Conservation (phyloP, 2,113 vertebrate species). For the Planiliza haematocheilus region DNA sequence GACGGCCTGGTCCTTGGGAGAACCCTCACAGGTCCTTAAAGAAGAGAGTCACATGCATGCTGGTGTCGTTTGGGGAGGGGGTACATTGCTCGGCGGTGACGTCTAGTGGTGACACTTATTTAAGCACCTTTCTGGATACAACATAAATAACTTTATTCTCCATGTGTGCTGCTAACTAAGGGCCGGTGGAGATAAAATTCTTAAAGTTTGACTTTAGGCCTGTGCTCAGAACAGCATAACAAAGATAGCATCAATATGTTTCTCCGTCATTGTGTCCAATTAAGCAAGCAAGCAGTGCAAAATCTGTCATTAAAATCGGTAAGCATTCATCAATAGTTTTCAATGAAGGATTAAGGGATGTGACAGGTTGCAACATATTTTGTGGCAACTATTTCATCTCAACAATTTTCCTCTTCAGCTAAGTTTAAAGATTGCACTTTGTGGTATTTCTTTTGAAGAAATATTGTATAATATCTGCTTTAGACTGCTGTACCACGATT, state of each 20-base stretch:
- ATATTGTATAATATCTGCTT: conserved; percentile 12
- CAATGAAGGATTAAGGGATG: background rate
- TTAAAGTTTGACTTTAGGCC: conserved; percentile 32
- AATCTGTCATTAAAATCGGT: background rate
- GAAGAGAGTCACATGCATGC: conserved; percentile 8
- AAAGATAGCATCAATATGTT: conserved; percentile 44
- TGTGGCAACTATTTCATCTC: conserved; percentile 7
- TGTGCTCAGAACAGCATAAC: conserved; percentile 35
- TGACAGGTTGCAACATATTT: conserved; percentile 19
- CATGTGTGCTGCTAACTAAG: conserved; percentile 3
- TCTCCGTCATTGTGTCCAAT: conserved; percentile 17
- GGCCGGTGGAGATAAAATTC: conserved; percentile 5
- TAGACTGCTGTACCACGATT: conserved; percentile 17
- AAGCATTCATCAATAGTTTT: conserved; percentile 3
- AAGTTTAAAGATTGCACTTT: conserved; percentile 43
- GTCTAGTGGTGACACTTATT: conserved; percentile 25
- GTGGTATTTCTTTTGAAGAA: conserved; percentile 22
- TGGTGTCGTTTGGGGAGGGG: conserved; percentile 14
- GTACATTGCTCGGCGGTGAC: conserved; percentile 37
- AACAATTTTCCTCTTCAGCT: conserved; percentile 32
- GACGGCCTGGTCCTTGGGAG: conserved; percentile 1
- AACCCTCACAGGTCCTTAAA: conserved; percentile 27
- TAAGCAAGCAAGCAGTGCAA: conserved; percentile 38
- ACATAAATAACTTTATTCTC: background rate
- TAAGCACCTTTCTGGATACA: conserved; percentile 52